Conservation (phyloP, 2,113 vertebrate species). For the Crotalus helleri region DNA sequence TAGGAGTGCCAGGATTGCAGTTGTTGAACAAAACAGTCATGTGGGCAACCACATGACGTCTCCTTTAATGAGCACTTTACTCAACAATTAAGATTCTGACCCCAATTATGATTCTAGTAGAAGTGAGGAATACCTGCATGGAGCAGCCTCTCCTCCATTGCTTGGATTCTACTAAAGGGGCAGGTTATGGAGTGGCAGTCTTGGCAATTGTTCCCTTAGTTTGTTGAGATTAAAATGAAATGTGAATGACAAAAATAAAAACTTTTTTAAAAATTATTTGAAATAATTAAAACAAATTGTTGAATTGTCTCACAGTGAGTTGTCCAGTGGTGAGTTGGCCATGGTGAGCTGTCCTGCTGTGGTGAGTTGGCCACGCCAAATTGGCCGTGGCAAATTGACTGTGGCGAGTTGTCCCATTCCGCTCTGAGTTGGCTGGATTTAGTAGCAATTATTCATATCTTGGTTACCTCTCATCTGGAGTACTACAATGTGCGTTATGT, state of each 20-base stretch:
- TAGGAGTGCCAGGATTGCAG: neutral
- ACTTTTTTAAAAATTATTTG: too few species aligned
- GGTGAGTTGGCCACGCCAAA: too few species aligned
- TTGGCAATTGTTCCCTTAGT: neutral
- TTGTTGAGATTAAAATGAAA: too few species aligned
- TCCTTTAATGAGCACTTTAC: neutral
- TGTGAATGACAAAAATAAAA: too few species aligned
- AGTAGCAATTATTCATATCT: neutral
- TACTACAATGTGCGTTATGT: neutral
- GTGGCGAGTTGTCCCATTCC: too few species aligned
- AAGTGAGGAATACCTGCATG: neutral
- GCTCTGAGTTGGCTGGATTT: neutral
- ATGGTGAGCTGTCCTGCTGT: too few species aligned
- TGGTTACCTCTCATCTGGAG: neutral
- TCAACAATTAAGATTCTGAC: neutral
- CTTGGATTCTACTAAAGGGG: neutral
- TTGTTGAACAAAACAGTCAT: neutral
- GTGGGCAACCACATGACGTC: neutral
- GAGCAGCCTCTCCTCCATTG: neutral
- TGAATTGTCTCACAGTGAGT: too few species aligned
- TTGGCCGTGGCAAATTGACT: too few species aligned
- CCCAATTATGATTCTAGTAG: neutral
- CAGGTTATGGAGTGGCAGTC: neutral
- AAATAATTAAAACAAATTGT: too few species aligned
- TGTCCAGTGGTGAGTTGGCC: too few species aligned